Evolutionary conservation across 2,888 invertebrate genomes (phyloP), one percentile per base, ranked within the genome.

Genomic region (Meiosimyza platycephala): DNA sequence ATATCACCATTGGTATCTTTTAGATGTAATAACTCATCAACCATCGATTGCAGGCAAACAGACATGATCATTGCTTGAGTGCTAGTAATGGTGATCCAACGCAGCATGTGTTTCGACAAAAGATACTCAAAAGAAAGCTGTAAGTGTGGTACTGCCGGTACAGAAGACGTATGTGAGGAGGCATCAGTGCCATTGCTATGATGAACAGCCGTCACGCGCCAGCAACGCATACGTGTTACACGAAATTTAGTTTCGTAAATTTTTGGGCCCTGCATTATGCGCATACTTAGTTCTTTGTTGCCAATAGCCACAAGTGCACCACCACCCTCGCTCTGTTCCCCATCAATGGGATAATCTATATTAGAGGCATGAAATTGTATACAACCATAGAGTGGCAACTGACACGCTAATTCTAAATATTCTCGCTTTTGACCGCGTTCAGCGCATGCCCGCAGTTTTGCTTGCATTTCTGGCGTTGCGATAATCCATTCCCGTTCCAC

Each of bases 101-200:
- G 93, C 74, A 99, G 89, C 77, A 94, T 93, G 85, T 98, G 96
- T 88, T 94, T 95, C 47, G 94, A 93, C 89, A 98, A 92, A 73
- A 98, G 90, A 89, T 98, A 98, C 88, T 98, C 98, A 87, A 98
- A 98, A 0, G 97, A 95, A 71, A 98, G 88, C 87, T 98, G 97
- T 78, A 95, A 79, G 72, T 84, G 85, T 1, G 84, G 80, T 3
- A 82, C 79, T 76, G 51, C 79, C 76, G 18, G 76, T 74, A 16
- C 78, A 70, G 47, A 74, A 40, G 5, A 33, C 51, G 33, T 59
- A 12, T n/a, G 3, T 50, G 67, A 15, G 13, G 59, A 62, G n/a
- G 22, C 64, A 60, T 54, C 47, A 18, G 54, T 52, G 5, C 40
- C 52, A 13, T 72, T 74, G 13, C 81, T 79, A 28, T 82, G 88